These are phyloP conservation scores for Pyrrhosoma nymphula DNA, from an alignment of 2,888 invertebrate genomes.

Conservation along the genomic window DNA sequence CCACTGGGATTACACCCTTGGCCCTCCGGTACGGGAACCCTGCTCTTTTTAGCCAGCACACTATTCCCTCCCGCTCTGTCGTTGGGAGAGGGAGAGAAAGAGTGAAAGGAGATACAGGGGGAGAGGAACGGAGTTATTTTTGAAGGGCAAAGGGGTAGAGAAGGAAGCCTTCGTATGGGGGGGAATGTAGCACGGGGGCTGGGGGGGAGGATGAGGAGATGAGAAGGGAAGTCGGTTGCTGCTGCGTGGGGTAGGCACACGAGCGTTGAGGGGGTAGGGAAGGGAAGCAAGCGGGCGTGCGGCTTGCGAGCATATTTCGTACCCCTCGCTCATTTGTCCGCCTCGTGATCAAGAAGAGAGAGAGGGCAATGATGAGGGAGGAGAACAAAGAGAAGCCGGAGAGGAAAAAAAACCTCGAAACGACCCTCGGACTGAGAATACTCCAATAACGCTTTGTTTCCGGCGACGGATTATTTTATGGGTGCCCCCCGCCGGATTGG, in stretches of 20 bases:
- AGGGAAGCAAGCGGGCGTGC: neutral
- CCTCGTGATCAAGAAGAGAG: constrained; percentile 33
- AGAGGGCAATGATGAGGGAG: constrained; percentile 20
- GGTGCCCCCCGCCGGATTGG: neutral
- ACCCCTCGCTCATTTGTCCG: constrained; percentile 43
- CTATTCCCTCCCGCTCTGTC: neutral
- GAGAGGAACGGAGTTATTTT: neutral
- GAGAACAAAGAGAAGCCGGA: neutral
- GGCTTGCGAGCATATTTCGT: neutral
- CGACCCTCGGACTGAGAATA: neutral
- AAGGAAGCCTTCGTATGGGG: too few species aligned
- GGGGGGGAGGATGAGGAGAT: neutral
- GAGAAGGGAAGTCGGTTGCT: neutral
- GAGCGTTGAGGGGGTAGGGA: neutral
- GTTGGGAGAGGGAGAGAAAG: neutral
- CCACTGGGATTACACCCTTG: too few species aligned
- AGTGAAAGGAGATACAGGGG: neutral
- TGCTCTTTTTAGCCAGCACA: too few species aligned
- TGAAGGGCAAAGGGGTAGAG: neutral
- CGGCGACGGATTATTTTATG: neutral
- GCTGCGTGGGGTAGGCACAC: neutral
- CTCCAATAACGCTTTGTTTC: neutral
- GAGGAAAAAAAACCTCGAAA: neutral
- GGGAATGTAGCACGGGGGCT: too few species aligned
- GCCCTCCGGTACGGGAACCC: too few species aligned